These are phyloP conservation scores for Poeciliopsis paucimaculata DNA, from an alignment of 2,797 vertebrate species.

Conservation along the genomic window DNA sequence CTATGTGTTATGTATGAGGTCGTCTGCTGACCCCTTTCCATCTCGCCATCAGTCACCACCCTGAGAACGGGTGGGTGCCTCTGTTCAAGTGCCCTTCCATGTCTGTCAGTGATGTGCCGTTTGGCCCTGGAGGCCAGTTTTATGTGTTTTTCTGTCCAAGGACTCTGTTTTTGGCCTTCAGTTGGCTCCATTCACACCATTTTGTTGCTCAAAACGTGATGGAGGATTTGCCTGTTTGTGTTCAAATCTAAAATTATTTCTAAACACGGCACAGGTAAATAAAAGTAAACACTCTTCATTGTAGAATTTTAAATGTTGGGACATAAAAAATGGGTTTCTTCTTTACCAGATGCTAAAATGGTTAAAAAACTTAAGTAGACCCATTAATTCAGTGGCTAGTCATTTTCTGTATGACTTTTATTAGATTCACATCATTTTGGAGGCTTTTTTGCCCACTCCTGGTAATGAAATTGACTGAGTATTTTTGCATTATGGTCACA, in stretches of 20 bases:
- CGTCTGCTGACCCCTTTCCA: conserved; percentile 50
- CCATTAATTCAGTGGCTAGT: neutral
- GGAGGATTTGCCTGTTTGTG: neutral
- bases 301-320: neutral
- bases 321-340: neutral
- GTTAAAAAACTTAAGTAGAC: neutral
- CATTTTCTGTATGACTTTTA: neutral
- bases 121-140: conserved; percentile 27
- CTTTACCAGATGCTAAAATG: neutral
- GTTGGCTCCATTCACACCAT: neutral
- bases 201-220: neutral
- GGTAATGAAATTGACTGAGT: neutral
- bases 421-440: neutral
- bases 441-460: neutral
- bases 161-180: neutral
- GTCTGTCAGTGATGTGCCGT: conserved; percentile 33
- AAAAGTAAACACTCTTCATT: neutral
- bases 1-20: conserved; percentile 46
- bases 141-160: conserved; percentile 10
- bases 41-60: conserved; percentile 37
- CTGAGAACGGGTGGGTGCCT: conserved; percentile 10
- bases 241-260: neutral
- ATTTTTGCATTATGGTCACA: neutral
- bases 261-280: neutral
- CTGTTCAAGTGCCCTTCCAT: conserved; percentile 24